These are phyloP conservation scores for Sycophila texana DNA, from an alignment of 2,888 invertebrate genomes.

Conservation along the genomic window DNA sequence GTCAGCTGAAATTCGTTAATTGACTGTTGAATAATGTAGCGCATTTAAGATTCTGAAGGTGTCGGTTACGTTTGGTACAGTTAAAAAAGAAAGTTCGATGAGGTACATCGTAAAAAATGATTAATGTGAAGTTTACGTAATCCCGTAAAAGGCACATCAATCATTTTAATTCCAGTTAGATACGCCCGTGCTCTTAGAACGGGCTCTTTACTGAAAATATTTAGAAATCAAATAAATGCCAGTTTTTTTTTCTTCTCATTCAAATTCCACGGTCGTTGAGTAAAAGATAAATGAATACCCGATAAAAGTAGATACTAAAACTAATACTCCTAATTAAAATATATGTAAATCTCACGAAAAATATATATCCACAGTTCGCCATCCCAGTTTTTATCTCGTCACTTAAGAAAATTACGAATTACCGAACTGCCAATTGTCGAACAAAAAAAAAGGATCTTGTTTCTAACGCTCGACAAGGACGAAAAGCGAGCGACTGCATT, in stretches of 20 bases:
- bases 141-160: slow-evolving; percentile 54
- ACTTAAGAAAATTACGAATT: no score
- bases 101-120: slow-evolving; percentile 48
- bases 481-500: no score
- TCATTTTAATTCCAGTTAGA: slow-evolving; percentile 50
- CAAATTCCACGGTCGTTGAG: background rate
- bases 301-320: no score
- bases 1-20: slow-evolving; percentile 7
- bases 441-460: no score
- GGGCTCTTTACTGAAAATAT: slow-evolving; percentile 48
- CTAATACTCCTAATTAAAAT: no score
- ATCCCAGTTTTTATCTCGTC: no score
- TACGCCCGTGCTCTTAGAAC: slow-evolving; percentile 18
- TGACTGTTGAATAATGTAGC: slow-evolving; percentile 6
- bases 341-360: no score
- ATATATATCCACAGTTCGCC: no score
- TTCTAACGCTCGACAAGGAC: no score
- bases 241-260: slow-evolving; percentile 11
- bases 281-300: background rate
- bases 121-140: slow-evolving; percentile 50
- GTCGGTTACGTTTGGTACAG: slow-evolving; percentile 13
- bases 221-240: slow-evolving; percentile 44
- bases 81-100: slow-evolving; percentile 41
- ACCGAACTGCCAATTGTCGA: no score
- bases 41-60: background rate